Conservation (phyloP, 2,888 invertebrate genomes). For the Crocallis elinguaria region DNA sequence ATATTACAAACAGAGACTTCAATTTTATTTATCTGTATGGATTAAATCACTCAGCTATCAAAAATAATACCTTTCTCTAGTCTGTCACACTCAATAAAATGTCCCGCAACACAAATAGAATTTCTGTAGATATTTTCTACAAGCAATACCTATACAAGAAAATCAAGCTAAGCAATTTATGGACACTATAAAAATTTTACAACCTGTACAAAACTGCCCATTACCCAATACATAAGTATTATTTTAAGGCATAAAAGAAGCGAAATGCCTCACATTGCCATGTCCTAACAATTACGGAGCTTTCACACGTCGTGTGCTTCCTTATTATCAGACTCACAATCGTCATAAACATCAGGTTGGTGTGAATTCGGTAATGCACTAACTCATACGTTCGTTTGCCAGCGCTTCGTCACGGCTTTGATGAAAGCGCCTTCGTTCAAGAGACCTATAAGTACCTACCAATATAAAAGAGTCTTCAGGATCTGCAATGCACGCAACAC, state of each 20-base stretch:
- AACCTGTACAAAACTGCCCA: neutral
- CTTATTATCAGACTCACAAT: slow-evolving; percentile 14
- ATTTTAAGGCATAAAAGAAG: neutral
- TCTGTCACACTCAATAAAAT: no score
- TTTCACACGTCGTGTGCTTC: slow-evolving; percentile 16
- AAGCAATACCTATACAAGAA: no score
- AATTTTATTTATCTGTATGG: no score
- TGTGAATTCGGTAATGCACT: slow-evolving; percentile 11
- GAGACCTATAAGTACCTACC: no score
- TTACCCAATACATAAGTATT: neutral
- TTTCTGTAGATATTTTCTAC: no score
- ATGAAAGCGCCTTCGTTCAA: neutral
- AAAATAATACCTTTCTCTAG: no score
- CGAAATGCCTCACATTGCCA: slow-evolving; percentile 4
- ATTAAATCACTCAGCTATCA: no score
- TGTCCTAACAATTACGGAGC: slow-evolving; percentile 2
- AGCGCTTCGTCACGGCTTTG: neutral
- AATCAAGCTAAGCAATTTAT: neutral
- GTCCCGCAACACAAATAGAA: no score
- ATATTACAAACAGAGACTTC: no score
- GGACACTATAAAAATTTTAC: neutral
- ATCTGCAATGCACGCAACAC: no score
- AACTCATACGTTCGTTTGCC: no score
- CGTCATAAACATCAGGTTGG: slow-evolving; percentile 7
- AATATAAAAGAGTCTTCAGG: no score